Evolutionary conservation across 2,888 invertebrate species (phyloP).

Genomic region (Drosophila nr. medialis): DNA sequence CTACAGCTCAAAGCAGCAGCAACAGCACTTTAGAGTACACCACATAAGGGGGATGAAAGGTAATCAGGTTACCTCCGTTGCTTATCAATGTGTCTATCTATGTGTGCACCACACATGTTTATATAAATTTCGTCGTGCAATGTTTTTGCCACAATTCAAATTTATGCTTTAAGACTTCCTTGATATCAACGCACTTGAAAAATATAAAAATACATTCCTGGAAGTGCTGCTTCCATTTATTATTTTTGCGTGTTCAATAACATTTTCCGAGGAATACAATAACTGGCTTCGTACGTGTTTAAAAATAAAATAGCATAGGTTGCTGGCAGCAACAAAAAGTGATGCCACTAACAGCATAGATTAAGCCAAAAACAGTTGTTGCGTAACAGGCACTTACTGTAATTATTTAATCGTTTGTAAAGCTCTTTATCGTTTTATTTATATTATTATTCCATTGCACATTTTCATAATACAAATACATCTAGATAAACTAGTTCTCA

Average conservation of each 20-base stretch:
- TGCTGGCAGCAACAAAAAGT: not conserved
- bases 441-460: not conserved
- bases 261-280: not conserved
- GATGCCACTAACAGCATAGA: not conserved
- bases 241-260: not conserved
- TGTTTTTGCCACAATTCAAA: not conserved
- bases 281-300: not conserved
- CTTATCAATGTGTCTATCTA: not conserved
- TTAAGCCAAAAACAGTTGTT: not conserved
- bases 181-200: not conserved
- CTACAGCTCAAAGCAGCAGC: constrained; percentile 1
- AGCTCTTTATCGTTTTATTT: not conserved
- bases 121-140: not conserved
- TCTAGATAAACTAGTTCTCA: not conserved
- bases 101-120: not conserved
- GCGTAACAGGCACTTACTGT: too few relatives aligned
- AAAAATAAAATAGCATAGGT: not conserved
- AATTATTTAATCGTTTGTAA: not conserved
- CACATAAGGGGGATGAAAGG: constrained; percentile 1
- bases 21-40: not conserved
- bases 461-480: not conserved
- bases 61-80: constrained; percentile 2
- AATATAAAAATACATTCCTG: not conserved
- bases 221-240: not conserved
- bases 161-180: not conserved